Evolutionary conservation across 2,113 vertebrate species (phyloP), one percentile per base, ranked within the genome.

Genomic region (Furnarius figulus): DNA sequence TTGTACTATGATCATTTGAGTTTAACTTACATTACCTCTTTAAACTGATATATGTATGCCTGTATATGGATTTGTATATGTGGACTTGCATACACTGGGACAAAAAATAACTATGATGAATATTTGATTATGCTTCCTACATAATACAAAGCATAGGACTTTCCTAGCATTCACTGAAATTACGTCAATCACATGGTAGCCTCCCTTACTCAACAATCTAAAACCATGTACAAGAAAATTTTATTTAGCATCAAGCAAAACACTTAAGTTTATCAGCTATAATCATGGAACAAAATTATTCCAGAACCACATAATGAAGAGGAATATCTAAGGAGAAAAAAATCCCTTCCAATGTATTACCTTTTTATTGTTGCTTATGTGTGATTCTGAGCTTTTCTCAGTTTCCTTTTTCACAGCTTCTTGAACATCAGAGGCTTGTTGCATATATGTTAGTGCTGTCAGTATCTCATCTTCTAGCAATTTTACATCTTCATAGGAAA

Each of bases 401-500:
- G 28, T 76, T 93, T 97, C 87, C 58, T 95, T 98, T 97, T 73
- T 97, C 83, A 94, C 62, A 40, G 94, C 93, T 91, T 97, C 89
- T 87, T 98, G 98, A 62, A 98, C 96, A 66, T 98, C 98, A 90
- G 97, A 96, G 66, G 98, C 98, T 94, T 98, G 98, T 44, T 98
- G 97, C 7, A 98, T 47, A 7, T 98, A 98, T 39, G 92, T 95
- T 79, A 97, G 97, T 66, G 97, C 98, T 89, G 91, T 63, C 22
- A 96, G 39, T 79, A 98, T 98, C 95, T 99, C 98, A 77, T 98
- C 97, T 95, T 98, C 98, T 82, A 98, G 94, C 44, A 98, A 20
- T 5, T 95, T 96, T 44, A 99, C 39, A 76, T 98, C 98, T 86
- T 98, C 97, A 66, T 93, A 67, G 24, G 98, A 94, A 95, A 99